These are phyloP conservation scores for Eumerus sabulonum DNA, from an alignment of 2,888 invertebrate species.

Conservation along the genomic window DNA sequence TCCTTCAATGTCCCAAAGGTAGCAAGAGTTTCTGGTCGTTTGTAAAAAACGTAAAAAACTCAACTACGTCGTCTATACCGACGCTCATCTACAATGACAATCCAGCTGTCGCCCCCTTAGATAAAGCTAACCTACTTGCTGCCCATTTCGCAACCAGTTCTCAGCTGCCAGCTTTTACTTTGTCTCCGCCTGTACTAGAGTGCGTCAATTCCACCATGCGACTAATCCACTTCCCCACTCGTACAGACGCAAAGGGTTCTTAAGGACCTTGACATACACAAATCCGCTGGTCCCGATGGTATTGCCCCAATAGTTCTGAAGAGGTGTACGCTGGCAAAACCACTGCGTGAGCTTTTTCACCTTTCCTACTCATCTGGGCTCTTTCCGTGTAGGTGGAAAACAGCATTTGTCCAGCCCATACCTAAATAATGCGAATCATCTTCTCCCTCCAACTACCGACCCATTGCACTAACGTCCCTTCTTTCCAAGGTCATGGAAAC, in stretches of 20 bases:
- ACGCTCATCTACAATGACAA: too few relatives aligned
- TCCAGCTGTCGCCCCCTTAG: constrained; percentile 12
- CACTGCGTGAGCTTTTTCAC: constrained; percentile 7
- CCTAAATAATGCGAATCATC: constrained; percentile 1
- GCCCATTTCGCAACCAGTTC: constrained; percentile 27
- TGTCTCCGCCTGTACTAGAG: constrained; percentile 12
- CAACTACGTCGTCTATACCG: too few relatives aligned
- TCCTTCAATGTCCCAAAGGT: too few relatives aligned
- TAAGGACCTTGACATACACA: too few relatives aligned
- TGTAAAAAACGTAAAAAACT: too few relatives aligned
- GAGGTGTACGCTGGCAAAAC: constrained; percentile 29
- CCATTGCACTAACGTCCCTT: background rate
- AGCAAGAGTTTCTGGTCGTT: too few relatives aligned
- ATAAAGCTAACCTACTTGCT: constrained; percentile 25
- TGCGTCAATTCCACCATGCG: background rate
- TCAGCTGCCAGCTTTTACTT: constrained; percentile 15
- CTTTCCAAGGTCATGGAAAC: constrained; percentile 13
- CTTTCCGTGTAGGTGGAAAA: constrained; percentile 9
- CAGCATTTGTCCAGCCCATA: background rate
- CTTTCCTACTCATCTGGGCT: constrained; percentile 15
- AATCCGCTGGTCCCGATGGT: constrained; percentile 28
- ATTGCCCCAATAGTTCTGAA: constrained; percentile 21
- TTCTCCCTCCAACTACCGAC: background rate
- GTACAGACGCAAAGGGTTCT: constrained; percentile 3
- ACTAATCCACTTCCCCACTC: constrained; percentile 17